A percentile compares a stretch with the other conserved stretches of the same genome.
Evolutionary conservation across 2,797 vertebrate species (phyloP).

Genomic region (Bradypodion ventrale): DNA sequence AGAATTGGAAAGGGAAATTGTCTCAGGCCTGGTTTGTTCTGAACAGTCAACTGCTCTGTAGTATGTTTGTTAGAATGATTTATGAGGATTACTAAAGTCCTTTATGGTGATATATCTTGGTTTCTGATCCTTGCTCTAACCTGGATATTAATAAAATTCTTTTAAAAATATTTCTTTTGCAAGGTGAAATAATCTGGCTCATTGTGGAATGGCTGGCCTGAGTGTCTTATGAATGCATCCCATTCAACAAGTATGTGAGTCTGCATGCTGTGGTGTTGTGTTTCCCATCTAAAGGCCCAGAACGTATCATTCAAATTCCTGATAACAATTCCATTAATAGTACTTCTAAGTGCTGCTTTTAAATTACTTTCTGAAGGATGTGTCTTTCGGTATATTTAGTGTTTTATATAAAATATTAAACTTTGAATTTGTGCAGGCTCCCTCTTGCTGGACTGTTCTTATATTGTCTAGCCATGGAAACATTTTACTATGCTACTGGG

Average conservation of each 20-base stretch:
- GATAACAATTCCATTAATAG: not conserved
- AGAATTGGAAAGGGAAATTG: not conserved
- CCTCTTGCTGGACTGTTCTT: constrained; percentile 37
- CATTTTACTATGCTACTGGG: constrained; percentile 50
- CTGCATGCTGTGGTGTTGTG: not conserved
- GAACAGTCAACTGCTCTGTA: not conserved
- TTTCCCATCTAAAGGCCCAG: not conserved
- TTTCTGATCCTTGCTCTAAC: not conserved
- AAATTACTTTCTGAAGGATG: not conserved
- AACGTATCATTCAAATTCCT: not conserved
- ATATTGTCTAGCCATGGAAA: constrained; percentile 27
- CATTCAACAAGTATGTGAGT: not conserved
- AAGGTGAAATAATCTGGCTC: not conserved
- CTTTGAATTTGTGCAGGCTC: constrained; percentile 29
- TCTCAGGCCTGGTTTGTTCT: not conserved
- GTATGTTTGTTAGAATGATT: not conserved
- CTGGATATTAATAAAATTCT: not conserved
- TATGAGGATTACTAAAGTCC: not conserved
- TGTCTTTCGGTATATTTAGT: not conserved
- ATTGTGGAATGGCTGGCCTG: not conserved
- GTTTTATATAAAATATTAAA: not conserved
- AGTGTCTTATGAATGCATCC: not conserved
- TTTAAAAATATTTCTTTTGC: not conserved
- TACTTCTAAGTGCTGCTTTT: constrained; percentile 21
- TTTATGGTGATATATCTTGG: not conserved